Percentiles rank a stretch among this genome's conserved stretches.
phyloP scores from a whole-genome alignment of 2,888 invertebrate genomes.

The Netelia inedita region DNA sequence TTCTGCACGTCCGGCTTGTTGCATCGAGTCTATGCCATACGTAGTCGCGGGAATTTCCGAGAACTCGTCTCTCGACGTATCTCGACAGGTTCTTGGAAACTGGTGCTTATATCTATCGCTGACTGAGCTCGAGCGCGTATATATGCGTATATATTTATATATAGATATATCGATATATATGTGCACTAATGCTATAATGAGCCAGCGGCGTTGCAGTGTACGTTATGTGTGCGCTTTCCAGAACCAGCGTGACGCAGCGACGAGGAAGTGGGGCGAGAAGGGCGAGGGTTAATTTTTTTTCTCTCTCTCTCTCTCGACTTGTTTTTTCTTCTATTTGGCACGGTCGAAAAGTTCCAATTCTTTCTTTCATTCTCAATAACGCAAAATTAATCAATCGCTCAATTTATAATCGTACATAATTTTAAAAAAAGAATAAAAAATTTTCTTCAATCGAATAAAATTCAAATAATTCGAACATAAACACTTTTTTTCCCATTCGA shows the following conservation, averaged over 20 bases:
- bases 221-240: not conserved
- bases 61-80: slow-evolving; percentile 63
- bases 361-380: too few relatives aligned
- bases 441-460: too few relatives aligned
- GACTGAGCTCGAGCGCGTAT: slow-evolving; percentile 6
- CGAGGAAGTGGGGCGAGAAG: slow-evolving; percentile 53
- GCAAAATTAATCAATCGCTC: too few relatives aligned
- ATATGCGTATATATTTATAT: not conserved
- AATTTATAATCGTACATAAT: too few relatives aligned
- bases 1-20: slow-evolving; percentile 60
- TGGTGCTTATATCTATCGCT: slow-evolving; percentile 45
- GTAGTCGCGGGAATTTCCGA: slow-evolving; percentile 64
- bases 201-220: not conserved
- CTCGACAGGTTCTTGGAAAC: slow-evolving; percentile 54
- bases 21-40: slow-evolving; percentile 48
- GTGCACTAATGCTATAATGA: not conserved
- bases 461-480: too few relatives aligned
- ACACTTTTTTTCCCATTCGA: too few relatives aligned
- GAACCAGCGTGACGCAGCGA: slow-evolving; percentile 52
- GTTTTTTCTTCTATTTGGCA: too few relatives aligned
- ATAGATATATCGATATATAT: not conserved
- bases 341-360: too few relatives aligned
- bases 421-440: too few relatives aligned
- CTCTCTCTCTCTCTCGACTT: not conserved
- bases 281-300: slow-evolving; percentile 3